These are phyloP conservation scores for Actenoides lindsayi DNA, from an alignment of 2,113 vertebrate species.

Conservation along the genomic window DNA sequence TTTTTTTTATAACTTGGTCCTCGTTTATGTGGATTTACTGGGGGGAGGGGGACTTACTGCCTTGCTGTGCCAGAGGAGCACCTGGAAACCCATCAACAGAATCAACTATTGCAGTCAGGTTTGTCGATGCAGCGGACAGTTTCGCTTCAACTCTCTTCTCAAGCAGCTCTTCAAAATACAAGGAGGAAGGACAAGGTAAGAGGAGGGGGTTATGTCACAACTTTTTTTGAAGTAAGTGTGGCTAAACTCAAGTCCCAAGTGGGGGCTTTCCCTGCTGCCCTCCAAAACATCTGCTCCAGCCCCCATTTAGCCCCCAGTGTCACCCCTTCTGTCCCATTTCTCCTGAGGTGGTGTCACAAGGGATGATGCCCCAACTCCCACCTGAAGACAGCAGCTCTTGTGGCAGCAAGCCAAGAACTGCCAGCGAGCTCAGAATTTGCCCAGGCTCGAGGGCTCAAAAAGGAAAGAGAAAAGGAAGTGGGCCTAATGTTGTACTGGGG, in stretches of 20 bases:
- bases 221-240: not conserved
- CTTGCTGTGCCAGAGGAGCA: not conserved
- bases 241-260: not conserved
- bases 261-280: not conserved
- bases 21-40: constrained; percentile 51
- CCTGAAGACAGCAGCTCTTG: accelerated
- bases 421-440: not conserved
- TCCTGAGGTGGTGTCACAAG: not conserved
- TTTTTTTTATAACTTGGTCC: constrained; percentile 71
- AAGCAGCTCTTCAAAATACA: accelerated
- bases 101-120: not conserved
- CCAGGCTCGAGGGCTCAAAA: not conserved
- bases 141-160: not conserved
- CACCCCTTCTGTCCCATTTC: not conserved
- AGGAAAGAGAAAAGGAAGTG: not conserved
- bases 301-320: not conserved
- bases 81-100: not conserved
- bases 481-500: not conserved
- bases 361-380: not conserved
- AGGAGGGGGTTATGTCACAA: not conserved
- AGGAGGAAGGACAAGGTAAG: not conserved
- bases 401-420: not conserved
- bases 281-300: not conserved
- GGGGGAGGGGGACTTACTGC: not conserved
- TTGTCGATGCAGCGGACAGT: not conserved